A percentile compares a stretch with the other conserved stretches of the same genome.
Evolutionary conservation across 1,140 invertebrate genomes (phyloP).

Genomic region (Pogonomyrmex barbatus): DNA sequence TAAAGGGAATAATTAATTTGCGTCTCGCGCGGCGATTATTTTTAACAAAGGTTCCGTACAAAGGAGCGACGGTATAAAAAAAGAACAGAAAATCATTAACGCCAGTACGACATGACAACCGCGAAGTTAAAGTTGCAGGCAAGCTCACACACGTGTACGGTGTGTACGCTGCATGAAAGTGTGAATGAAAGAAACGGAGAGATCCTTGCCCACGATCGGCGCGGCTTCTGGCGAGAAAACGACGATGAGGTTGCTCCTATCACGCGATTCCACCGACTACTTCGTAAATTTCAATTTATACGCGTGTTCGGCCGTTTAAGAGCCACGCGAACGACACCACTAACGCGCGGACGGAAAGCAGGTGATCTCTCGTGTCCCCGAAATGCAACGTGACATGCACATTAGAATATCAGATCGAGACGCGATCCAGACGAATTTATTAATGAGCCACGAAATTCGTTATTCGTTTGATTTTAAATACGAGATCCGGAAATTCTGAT

Average conservation of each 20-base stretch:
- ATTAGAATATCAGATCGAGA: slow-evolving; percentile 55
- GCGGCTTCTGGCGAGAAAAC: slow-evolving; percentile 51
- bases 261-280: slow-evolving; percentile 74
- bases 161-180: slow-evolving; percentile 55
- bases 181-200: slow-evolving; percentile 67
- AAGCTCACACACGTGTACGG: slow-evolving; percentile 23
- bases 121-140: slow-evolving; percentile 62
- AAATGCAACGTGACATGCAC: slow-evolving; percentile 40
- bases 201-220: slow-evolving; percentile 68
- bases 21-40: background rate
- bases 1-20: slow-evolving; percentile 5
- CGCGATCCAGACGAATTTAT: background rate
- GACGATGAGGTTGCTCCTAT: slow-evolving; percentile 59
- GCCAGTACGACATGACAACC: background rate
- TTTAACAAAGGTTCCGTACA: no score
- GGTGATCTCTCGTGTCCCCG: slow-evolving; percentile 45
- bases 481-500: background rate
- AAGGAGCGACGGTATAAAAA: background rate
- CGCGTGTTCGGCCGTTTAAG: slow-evolving; percentile 74
- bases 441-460: background rate
- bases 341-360: slow-evolving; percentile 64
- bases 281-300: slow-evolving; percentile 80
- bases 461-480: background rate
- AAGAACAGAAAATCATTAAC: background rate
- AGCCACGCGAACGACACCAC: slow-evolving; percentile 73